A percentile compares a stretch with the other conserved stretches of the same genome.
These are phyloP conservation scores for Digitonthophagus gazella DNA, from an alignment of 2,888 invertebrate species.

Conservation along the genomic window DNA sequence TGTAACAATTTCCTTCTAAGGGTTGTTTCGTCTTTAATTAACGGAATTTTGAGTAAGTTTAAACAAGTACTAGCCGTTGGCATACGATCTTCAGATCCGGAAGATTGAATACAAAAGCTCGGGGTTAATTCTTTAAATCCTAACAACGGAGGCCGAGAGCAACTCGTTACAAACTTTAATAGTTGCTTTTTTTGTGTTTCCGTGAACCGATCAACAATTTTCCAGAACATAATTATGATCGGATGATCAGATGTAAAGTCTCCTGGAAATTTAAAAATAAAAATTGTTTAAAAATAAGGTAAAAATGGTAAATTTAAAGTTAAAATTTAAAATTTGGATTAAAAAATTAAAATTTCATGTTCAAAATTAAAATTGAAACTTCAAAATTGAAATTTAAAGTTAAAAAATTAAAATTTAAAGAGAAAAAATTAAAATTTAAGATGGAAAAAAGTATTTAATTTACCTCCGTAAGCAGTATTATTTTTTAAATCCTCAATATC, in stretches of 20 bases:
- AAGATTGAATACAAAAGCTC: slow-evolving; percentile 93
- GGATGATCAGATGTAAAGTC: slow-evolving; percentile 82
- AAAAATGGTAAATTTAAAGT: too few relatives aligned
- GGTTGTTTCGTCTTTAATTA: slow-evolving; percentile 74
- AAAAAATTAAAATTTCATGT: too few relatives aligned
- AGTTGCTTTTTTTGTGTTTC: slow-evolving; percentile 83
- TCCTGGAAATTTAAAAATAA: slow-evolving; percentile 52
- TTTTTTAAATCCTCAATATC: slow-evolving; percentile 84
- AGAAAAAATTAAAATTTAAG: not conserved
- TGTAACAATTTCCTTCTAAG: slow-evolving; percentile 83
- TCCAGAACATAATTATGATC: slow-evolving; percentile 88
- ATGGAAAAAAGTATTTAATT: slow-evolving; percentile 25
- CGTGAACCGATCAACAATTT: slow-evolving; percentile 76
- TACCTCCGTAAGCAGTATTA: slow-evolving; percentile 86
- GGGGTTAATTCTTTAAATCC: slow-evolving; percentile 97
- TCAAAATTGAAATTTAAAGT: too few relatives aligned
- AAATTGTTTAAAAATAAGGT: too few relatives aligned
- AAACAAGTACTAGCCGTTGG: slow-evolving; percentile 98
- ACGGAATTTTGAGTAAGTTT: slow-evolving; percentile 94
- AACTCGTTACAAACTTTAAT: slow-evolving; percentile 97
- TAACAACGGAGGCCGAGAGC: slow-evolving; percentile 92
- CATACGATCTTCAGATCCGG: slow-evolving; percentile 84
- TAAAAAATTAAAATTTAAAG: not conserved
- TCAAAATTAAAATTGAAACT: too few relatives aligned
- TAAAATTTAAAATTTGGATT: too few relatives aligned